phyloP scores from a whole-genome alignment of 92 coral and sea anemone species.

The Pocillopora grandis region DNA sequence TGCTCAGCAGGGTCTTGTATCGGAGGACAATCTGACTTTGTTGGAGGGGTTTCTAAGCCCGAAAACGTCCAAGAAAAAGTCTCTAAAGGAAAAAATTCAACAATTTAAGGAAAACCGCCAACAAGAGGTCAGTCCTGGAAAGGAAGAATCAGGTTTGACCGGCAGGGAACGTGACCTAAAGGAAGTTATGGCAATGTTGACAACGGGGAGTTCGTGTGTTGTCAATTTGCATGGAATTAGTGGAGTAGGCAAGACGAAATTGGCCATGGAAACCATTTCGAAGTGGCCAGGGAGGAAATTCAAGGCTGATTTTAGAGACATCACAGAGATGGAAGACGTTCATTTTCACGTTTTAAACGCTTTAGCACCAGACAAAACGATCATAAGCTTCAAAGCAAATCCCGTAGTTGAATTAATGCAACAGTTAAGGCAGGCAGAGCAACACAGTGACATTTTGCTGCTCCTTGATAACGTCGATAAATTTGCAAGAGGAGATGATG shows the following conservation, averaged over 20 bases:
- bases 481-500: background rate
- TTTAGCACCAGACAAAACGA: constrained; percentile 1
- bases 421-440: constrained; percentile 5
- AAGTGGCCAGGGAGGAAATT: constrained; percentile 16
- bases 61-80: constrained; percentile 11
- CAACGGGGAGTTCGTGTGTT: constrained; percentile 12
- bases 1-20: constrained; percentile 28
- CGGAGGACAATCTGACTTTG: constrained; percentile 32
- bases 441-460: too few species aligned
- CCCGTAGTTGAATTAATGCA: constrained; percentile 13
- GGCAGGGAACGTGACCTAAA: constrained; percentile 42
- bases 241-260: constrained; percentile 71
- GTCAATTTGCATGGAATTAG: constrained; percentile 56
- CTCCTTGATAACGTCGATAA: constrained; percentile 33
- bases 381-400: background rate
- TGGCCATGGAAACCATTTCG: constrained; percentile 43
- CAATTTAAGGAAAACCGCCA: constrained; percentile 1
- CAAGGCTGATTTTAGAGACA: constrained; percentile 43
- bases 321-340: constrained; percentile 15
- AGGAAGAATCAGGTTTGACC: background rate
- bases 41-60: constrained; percentile 25
- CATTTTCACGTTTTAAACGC: constrained; percentile 39
- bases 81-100: constrained; percentile 14
- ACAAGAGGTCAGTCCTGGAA: background rate
- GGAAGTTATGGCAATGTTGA: constrained; percentile 8